Base-by-base conservation (phyloP, 2,888 invertebrate genomes). In the Aphidoletes aphidimyza region DNA sequence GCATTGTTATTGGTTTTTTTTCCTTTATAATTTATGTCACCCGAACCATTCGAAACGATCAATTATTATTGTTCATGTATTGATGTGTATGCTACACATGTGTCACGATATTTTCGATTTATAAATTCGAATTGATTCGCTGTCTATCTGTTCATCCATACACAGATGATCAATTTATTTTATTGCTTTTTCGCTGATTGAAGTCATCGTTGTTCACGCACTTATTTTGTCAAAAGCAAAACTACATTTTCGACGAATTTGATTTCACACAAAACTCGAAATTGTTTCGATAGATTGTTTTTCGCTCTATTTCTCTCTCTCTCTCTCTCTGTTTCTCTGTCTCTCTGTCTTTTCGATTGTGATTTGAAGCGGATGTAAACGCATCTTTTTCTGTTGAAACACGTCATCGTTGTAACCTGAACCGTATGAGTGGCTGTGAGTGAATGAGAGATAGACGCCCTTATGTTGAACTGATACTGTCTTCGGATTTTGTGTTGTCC, bases 401-500 rank as follows among this genome's bases (percentile, higher is more conserved):
- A n/a, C n/a, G n/a, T n/a, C n/a, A n/a, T n/a, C n/a, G n/a, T n/a
- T n/a, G n/a, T n/a, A n/a, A n/a, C n/a, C n/a, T n/a, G n/a, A n/a
- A n/a, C 17, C 17, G 17, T 19, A 47, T 47, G 47, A 11, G 11
- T 47, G 47, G 9, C 6, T 47, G 47, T 17, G 17, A 11, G 9
- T 69, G 0, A 5, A 14, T 47, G 6, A 14, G 9, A 11, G 17
- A 47, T 9, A 47, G 17, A 17, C 2, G 9, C 19, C 19, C 34
- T 30, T 69, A 69, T 69, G 34, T n/a, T 69, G 69, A 69, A 30
- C 69, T 69, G n/a, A n/a, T n/a, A 26, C n/a, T 30, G 14, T 30
- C 91, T 87, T 93, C 93, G 86, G 93, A 92, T 89, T 92, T 93
- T 87, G 92, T 92, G 89, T 94, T 93, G 89, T 94, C 94, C 85